These are phyloP conservation scores for Lophotriccus pileatus DNA, from an alignment of 2,797 vertebrate genomes.

Conservation along the genomic window DNA sequence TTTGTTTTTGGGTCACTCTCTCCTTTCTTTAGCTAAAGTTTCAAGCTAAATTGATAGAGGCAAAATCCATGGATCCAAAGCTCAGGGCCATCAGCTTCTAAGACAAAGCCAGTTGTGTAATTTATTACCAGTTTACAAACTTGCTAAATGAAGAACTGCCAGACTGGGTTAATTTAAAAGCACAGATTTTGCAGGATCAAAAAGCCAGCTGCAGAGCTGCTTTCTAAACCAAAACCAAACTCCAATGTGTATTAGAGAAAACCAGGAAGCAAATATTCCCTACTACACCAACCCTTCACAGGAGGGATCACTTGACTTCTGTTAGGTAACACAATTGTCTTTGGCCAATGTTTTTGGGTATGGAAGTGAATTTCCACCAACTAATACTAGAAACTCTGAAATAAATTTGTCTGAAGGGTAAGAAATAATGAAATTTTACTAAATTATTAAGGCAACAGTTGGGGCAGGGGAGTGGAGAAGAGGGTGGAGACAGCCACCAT, in stretches of 20 bases:
- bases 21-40: neutral
- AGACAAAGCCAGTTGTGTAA: neutral
- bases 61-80: neutral
- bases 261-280: neutral
- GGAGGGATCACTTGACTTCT: neutral
- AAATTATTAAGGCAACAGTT: neutral
- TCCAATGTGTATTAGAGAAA: neutral
- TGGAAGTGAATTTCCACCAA: neutral
- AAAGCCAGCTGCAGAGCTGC: neutral
- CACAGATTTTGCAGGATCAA: neutral
- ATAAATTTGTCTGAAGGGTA: neutral
- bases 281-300: neutral
- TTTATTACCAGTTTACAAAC: neutral
- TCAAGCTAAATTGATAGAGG: neutral
- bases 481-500: neutral
- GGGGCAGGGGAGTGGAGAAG: neutral
- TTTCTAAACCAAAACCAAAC: neutral
- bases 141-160: neutral
- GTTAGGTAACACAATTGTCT: neutral
- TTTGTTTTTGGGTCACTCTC: neutral
- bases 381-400: neutral
- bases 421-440: neutral
- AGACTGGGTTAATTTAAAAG: neutral
- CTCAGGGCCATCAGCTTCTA: neutral
- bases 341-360: neutral